phyloP scores from a whole-genome alignment of 2,113 vertebrate species.

The Ctenodactylus gundi region DNA sequence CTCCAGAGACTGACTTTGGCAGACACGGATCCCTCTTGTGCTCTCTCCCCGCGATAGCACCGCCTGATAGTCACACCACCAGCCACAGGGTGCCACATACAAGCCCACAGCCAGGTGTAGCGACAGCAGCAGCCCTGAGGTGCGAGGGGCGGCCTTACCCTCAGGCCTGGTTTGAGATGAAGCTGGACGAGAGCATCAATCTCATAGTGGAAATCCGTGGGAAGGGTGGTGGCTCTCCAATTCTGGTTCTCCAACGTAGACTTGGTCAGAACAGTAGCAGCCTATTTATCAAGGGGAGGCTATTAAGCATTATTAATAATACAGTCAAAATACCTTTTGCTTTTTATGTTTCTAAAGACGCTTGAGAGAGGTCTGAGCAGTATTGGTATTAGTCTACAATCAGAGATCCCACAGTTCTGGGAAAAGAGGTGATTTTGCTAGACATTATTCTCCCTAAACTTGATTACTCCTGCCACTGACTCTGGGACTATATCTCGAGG shows the following conservation, averaged over 20 bases:
- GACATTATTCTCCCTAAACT: background rate
- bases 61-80: background rate
- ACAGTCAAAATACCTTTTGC: background rate
- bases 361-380: background rate
- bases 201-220: constrained; percentile 91
- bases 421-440: background rate
- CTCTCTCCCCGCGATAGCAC: background rate
- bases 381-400: background rate
- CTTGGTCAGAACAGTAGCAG: constrained; percentile 86
- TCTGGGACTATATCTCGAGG: constrained; percentile 4
- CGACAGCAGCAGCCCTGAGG: too few species aligned
- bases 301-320: constrained; percentile 7
- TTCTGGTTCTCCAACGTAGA: constrained; percentile 86
- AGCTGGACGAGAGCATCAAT: constrained; percentile 87
- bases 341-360: background rate
- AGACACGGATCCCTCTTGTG: background rate
- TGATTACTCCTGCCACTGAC: background rate
- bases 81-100: background rate
- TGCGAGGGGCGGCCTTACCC: constrained; percentile 80
- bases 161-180: constrained; percentile 88
- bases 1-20: background rate
- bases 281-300: constrained; percentile 79
- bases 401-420: background rate
- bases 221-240: constrained; percentile 89
- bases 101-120: background rate